Conservation (phyloP, 2,113 vertebrate genomes). For the Macroglossus sobrinus region DNA sequence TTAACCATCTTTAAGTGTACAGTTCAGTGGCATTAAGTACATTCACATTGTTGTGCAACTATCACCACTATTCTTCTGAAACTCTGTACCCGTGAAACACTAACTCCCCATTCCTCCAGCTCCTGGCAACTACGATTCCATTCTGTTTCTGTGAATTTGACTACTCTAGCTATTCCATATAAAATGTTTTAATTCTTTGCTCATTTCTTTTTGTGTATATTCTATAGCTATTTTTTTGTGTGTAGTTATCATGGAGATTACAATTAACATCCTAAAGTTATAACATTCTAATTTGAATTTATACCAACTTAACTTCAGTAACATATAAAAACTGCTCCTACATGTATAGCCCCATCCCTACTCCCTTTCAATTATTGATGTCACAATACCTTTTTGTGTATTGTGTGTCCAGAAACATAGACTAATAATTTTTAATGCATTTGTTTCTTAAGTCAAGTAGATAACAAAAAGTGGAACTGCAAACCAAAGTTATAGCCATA, state of each 20-base stretch:
- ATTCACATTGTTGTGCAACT: not conserved
- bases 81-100: not conserved
- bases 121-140: not conserved
- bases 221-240: not conserved
- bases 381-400: not conserved
- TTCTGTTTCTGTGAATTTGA: no score
- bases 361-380: not conserved
- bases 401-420: not conserved
- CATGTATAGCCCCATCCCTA: not conserved
- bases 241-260: not conserved
- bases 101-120: not conserved
- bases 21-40: not conserved
- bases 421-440: not conserved
- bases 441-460: not conserved
- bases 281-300: not conserved
- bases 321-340: not conserved
- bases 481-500: not conserved
- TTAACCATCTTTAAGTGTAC: not conserved
- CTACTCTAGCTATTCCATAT: no score
- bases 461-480: not conserved
- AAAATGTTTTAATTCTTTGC: not conserved
- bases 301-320: not conserved
- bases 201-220: not conserved
- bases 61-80: not conserved
- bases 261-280: not conserved